Conservation (phyloP, 2,113 vertebrate species). For the Pachyramphus minor region DNA sequence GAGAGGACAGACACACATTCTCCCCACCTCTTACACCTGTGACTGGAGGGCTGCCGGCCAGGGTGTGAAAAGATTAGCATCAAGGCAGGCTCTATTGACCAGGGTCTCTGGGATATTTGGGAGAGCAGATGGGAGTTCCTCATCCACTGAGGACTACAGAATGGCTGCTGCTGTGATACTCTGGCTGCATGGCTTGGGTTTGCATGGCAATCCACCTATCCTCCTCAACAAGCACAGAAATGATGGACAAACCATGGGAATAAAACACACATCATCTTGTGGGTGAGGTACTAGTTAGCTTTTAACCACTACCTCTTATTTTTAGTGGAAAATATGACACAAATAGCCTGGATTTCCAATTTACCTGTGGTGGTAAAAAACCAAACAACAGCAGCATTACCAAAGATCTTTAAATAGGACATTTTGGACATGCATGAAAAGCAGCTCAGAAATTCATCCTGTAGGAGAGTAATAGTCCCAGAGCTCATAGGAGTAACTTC, state of each 20-base stretch:
- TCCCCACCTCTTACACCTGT: rapidly evolving
- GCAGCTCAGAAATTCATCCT: neutral
- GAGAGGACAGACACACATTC: neutral
- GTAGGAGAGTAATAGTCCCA: neutral
- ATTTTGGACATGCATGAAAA: neutral
- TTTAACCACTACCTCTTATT: neutral
- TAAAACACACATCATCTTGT: neutral
- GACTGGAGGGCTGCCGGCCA: neutral
- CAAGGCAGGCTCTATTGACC: neutral
- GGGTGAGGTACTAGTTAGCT: neutral
- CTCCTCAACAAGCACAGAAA: neutral
- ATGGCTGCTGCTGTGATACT: rapidly evolving
- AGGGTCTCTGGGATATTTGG: neutral
- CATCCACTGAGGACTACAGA: rapidly evolving
- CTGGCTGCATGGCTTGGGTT: neutral
- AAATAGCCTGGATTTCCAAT: neutral
- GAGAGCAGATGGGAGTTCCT: neutral
- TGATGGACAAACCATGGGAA: rapidly evolving
- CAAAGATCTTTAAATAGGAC: neutral
- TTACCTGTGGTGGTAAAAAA: neutral
- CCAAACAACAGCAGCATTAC: neutral
- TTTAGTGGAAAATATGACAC: neutral
- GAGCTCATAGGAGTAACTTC: neutral
- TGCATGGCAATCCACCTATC: neutral
- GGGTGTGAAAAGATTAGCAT: neutral